A percentile compares a stretch with the other conserved stretches of the same genome.
Conservation (phyloP, 2,888 invertebrate species). For the Nephrotoma flavescens region DNA sequence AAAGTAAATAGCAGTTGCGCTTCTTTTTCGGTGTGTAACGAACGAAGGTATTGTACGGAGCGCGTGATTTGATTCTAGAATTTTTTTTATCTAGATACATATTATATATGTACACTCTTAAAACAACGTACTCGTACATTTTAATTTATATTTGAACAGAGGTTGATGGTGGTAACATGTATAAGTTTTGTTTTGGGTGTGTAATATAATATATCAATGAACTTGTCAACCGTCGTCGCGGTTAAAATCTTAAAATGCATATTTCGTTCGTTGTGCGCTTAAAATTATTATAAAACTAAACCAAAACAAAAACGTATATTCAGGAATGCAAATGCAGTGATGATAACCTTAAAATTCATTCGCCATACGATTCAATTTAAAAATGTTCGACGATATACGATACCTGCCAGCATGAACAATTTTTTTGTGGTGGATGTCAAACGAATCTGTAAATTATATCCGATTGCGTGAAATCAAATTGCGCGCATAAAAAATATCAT, state of each 20-base stretch:
- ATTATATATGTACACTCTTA: neutral
- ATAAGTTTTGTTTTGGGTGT: neutral
- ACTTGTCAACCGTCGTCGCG: neutral
- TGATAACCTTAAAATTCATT: neutral
- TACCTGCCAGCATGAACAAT: neutral
- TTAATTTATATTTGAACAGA: neutral
- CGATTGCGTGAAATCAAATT: no score
- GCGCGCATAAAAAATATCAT: no score
- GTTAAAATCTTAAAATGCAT: neutral
- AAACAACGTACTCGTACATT: neutral
- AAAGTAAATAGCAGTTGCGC: neutral
- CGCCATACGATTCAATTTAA: neutral
- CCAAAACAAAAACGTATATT: neutral
- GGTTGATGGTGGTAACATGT: neutral
- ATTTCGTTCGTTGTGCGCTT: neutral
- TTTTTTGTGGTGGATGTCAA: neutral
- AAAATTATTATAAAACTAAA: neutral
- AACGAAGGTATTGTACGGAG: neutral
- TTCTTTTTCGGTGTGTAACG: neutral
- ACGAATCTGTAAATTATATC: no score
- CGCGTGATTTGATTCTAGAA: neutral
- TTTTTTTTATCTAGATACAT: no score
- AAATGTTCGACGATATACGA: neutral
- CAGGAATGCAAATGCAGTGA: neutral
- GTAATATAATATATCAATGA: neutral